A percentile compares a stretch with the other conserved stretches of the same genome.
phyloP scores from a whole-genome alignment of 2,888 invertebrate genomes.

The Scaptomyza flava region DNA sequence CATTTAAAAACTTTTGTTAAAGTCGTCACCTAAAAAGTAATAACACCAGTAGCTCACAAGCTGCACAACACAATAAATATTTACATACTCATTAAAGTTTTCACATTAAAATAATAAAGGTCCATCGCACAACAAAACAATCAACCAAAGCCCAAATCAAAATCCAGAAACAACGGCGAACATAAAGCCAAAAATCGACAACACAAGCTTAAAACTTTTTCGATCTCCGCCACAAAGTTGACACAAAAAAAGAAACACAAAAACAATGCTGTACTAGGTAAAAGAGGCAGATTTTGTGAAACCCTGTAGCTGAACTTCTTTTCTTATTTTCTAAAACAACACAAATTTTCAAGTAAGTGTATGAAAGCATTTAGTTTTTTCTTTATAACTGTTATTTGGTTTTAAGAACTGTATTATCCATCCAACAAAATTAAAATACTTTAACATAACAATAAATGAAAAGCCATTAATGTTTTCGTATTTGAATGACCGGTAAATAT shows the following conservation, averaged over 20 bases:
- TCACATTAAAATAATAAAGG: slow-evolving; percentile 63
- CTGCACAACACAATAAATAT: slow-evolving; percentile 69
- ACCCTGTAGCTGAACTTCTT: too few species aligned
- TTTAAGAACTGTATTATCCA: too few species aligned
- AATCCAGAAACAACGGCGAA: slow-evolving; percentile 15
- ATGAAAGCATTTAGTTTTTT: too few species aligned
- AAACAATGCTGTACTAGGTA: background rate
- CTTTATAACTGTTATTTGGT: too few species aligned
- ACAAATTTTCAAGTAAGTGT: too few species aligned
- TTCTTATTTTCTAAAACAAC: too few species aligned
- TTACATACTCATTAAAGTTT: slow-evolving; percentile 75
- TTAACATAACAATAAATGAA: too few species aligned
- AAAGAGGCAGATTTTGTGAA: background rate
- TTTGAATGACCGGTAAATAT: too few species aligned
- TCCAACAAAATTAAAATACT: too few species aligned
- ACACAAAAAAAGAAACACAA: slow-evolving; percentile 10
- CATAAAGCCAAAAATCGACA: slow-evolving; percentile 24
- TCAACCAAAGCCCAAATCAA: slow-evolving; percentile 50
- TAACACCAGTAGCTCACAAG: slow-evolving; percentile 22
- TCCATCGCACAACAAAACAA: slow-evolving; percentile 27
- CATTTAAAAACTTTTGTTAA: slow-evolving; percentile 10
- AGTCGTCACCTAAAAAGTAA: background rate
- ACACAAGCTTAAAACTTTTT: slow-evolving; percentile 63
- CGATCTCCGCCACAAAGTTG: slow-evolving; percentile 58
- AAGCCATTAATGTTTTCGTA: too few species aligned